phyloP scores from a whole-genome alignment of 2,888 invertebrate species.

The Athalia circularis region DNA sequence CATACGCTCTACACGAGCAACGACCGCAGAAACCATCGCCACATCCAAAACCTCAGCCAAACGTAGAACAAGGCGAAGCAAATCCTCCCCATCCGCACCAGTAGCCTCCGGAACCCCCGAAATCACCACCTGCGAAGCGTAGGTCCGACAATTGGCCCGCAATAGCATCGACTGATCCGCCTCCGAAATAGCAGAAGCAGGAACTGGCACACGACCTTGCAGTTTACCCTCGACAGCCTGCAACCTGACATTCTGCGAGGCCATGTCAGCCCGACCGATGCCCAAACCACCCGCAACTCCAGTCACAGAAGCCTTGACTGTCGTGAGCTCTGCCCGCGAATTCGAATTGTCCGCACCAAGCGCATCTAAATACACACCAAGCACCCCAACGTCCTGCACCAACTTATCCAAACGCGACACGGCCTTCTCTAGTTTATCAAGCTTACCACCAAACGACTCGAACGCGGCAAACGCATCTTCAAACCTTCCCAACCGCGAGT shows the following conservation, averaged over 20 bases:
- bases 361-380: background rate
- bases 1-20: background rate
- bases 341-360: background rate
- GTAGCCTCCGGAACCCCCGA: background rate
- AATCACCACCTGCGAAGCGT: background rate
- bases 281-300: background rate
- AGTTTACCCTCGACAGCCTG: background rate
- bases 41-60: background rate
- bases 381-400: background rate
- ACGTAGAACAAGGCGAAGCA: background rate
- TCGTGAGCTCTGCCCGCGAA: background rate
- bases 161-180: background rate
- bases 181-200: no score
- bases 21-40: background rate
- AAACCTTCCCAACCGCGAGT: no score
- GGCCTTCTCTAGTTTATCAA: background rate
- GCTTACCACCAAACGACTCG: no score
- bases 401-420: background rate
- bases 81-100: background rate
- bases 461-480: no score
- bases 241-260: background rate
- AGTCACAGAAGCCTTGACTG: background rate
- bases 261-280: background rate
- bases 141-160: background rate
- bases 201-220: background rate